Evolutionary conservation across 1,140 invertebrate species (phyloP), one percentile per base, ranked within the genome.

Genomic region (Zaprionus taronus): DNA sequence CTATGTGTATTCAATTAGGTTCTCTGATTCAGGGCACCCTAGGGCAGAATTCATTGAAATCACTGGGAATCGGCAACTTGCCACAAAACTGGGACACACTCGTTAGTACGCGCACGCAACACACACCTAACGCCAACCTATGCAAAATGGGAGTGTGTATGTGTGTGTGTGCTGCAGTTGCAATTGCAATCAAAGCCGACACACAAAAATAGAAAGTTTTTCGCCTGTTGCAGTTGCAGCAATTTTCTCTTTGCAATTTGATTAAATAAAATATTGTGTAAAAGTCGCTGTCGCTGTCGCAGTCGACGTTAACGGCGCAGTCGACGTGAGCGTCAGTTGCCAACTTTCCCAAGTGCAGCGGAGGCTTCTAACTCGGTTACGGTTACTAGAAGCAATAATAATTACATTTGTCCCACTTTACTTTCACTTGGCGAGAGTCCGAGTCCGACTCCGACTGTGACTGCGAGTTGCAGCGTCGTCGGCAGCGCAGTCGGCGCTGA

Each of bases 391-490:
- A 92, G 91, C 79, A 92, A 89, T 91, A 92, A 92, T 92, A 91
- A 91, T 91, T 91, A 80, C 89, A 92, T 92, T 92, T 92, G 91
- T 80, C 91, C 91, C 91, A 92, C 91, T 92, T 92, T 92, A 92
- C 91, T 92, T 92, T 92, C 91, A 92, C 91, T 92, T 90, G 85
- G 81, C 85, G 79, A 73, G 72, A 75, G 75, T 75, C 77, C 58
- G 63, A 61, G 55, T 71, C 17, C 34, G 11, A 61, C 22, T 24
- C 57, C n/a, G 60, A 51, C 28, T 36, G 71, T 60, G 67, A 28
- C 24, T 24, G 24, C 24, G 24, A 58, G 38, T 14, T 51, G 47
- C 47, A 51, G 47, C 31, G 31, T 34, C 31, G 31, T 47, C 2
- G 41, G 41, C 41, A 17, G 41, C 41, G n/a, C 41, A 47, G 41